Base-by-base conservation (phyloP, 53 echinoderm and acorn worm genomes). In the Actinopyga echinites region DNA sequence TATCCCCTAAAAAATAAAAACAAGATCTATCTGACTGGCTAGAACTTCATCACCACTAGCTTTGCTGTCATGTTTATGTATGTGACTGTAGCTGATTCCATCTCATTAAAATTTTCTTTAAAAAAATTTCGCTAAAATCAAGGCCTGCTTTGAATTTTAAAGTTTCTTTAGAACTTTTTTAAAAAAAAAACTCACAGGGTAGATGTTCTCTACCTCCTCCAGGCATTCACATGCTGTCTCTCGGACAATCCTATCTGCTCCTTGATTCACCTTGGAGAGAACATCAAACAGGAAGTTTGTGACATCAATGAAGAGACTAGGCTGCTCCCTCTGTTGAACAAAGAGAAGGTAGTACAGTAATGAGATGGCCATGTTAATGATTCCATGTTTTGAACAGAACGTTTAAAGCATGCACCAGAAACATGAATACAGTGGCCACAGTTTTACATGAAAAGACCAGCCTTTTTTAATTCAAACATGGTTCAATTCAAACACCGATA, bases 191-290 rank as follows among this genome's bases (percentile, higher is more conserved):
- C 86, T 77, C 80, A 92, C 93, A 6, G 96, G 96, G 82, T 95
- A 89, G 55, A 85, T 82, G 7, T 54, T 92, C 78, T 97, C 97
- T 65, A 97, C 90, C 88, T 97, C 97, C 82, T 78, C 88, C 21
- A 97, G 89, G 37, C 97, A 97, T 78, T 94, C 90, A 65, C 97
- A 97, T 21, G 97, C 97, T 1, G 75, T 86, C 30, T 88, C 92
- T 30, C 94, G 53, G 3, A 97, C 85, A 58, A 75, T 58, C 44
- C 92, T 55, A 75, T 94, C 92, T 32, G 77, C 56, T 22, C 89
- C 92, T 38, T 88, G 82, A 84, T 92, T 97, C 35, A 97, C 92
- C 84, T 94, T 97, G 38, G 97, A 94, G 43, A 92, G 86, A 20
- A 89, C 81, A 42, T 91, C 93, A 4, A 97, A 86, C 24, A 97